A percentile compares a stretch with the other conserved stretches of the same genome.
Evolutionary conservation across 2,113 vertebrate species (phyloP).

Genomic region (Limnothrissa miodon): DNA sequence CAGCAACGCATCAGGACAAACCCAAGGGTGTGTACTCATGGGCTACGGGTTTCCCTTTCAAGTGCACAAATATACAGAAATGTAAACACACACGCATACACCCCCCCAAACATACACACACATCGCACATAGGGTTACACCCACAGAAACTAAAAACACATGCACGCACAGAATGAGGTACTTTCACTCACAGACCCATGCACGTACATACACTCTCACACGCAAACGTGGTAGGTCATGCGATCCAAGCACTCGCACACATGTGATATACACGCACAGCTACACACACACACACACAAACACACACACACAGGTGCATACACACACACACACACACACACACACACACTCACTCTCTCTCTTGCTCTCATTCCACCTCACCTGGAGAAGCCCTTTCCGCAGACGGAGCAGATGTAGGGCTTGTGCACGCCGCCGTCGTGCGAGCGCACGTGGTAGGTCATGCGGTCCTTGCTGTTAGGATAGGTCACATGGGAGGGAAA

Average conservation of each 20-base stretch:
- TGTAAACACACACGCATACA: neutral
- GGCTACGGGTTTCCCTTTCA: neutral
- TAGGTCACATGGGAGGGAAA: neutral
- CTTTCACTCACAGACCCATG: neutral
- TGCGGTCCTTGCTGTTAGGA: constrained; percentile 84
- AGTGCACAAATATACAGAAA: neutral
- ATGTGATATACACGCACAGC: neutral
- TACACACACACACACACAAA: neutral
- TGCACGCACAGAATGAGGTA: neutral
- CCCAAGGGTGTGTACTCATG: neutral
- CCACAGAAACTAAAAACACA: neutral
- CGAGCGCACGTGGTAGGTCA: constrained; percentile 97
- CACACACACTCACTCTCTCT: neutral
- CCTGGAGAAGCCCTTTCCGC: constrained; percentile 99
- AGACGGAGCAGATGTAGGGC: constrained; percentile 96
- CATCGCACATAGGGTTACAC: neutral
- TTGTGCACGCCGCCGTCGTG: constrained; percentile 98
- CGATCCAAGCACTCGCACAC: neutral
- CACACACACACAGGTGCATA: neutral
- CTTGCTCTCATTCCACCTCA: constrained; percentile 55
- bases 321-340: neutral
- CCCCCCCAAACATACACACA: neutral
- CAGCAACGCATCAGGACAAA: neutral
- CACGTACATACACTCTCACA: neutral
- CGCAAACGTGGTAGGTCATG: neutral